Percentiles rank a stretch among this genome's conserved stretches.
These are phyloP conservation scores for Chironomus tentans DNA, from an alignment of 2,888 invertebrate species.

Conservation along the genomic window DNA sequence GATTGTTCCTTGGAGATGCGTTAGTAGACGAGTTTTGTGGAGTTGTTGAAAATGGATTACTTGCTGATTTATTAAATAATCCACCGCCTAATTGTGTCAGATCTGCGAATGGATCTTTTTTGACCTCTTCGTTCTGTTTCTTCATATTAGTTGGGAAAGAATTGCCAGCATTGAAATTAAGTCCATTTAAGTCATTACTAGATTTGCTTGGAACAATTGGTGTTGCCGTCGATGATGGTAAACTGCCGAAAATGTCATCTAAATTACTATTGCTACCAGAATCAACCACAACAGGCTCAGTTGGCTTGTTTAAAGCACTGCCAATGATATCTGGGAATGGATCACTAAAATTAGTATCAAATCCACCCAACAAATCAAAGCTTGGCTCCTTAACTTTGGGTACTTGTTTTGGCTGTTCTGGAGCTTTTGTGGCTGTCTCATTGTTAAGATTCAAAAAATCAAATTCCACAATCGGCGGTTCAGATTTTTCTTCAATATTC, in stretches of 20 bases:
- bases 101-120: conserved; percentile 63
- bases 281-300: background rate
- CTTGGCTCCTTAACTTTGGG: conserved; percentile 40
- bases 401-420: conserved; percentile 32
- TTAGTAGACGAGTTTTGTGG: conserved; percentile 36
- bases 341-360: conserved; percentile 35
- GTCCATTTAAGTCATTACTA: conserved; percentile 32
- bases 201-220: conserved; percentile 28
- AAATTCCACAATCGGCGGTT: conserved; percentile 39
- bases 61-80: conserved; percentile 36
- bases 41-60: conserved; percentile 36
- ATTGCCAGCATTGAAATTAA: conserved; percentile 26
- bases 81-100: conserved; percentile 42
- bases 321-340: conserved; percentile 22
- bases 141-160: background rate
- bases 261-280: conserved; percentile 34
- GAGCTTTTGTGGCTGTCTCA: conserved; percentile 32
- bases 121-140: background rate
- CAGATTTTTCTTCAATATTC: conserved; percentile 8
- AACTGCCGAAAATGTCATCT: conserved; percentile 59
- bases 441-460: conserved; percentile 50
- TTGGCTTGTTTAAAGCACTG: conserved; percentile 16
- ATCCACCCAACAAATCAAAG: conserved; percentile 52
- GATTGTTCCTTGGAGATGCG: conserved; percentile 39
- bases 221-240: conserved; percentile 29